These are phyloP conservation scores for Aplochiton taeniatus DNA, from an alignment of 2,797 vertebrate species.

Conservation along the genomic window DNA sequence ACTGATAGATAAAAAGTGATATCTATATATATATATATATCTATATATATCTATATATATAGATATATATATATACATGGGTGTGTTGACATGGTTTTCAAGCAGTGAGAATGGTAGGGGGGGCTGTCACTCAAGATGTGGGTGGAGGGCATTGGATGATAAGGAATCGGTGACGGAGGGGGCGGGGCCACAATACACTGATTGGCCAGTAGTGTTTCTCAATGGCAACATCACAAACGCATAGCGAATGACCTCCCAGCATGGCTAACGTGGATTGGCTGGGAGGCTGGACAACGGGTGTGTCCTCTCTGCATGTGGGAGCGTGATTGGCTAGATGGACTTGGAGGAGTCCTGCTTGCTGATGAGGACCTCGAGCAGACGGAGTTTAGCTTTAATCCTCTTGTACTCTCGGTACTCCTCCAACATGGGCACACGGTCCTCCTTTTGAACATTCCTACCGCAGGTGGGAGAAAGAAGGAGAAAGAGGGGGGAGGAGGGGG, in stretches of 20 bases:
- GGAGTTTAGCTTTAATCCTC: slow-evolving; percentile 95
- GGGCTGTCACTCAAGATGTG: background rate
- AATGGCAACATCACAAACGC: too few relatives aligned
- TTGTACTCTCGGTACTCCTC: slow-evolving; percentile 97
- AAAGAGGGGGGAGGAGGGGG: background rate
- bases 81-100: too few relatives aligned
- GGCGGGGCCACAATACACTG: too few relatives aligned
- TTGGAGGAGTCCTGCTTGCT: slow-evolving; percentile 98
- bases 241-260: too few relatives aligned
- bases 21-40: too few relatives aligned
- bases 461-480: slow-evolving; percentile 6
- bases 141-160: background rate
- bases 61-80: too few relatives aligned
- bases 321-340: slow-evolving; percentile 80
- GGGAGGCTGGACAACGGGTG: slow-evolving; percentile 17
- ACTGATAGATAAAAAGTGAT: background rate
- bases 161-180: background rate
- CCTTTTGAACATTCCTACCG: slow-evolving; percentile 91
- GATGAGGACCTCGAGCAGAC: slow-evolving; percentile 96
- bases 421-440: slow-evolving; percentile 90
- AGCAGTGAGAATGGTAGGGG: slow-evolving; percentile 8
- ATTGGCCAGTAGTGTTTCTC: too few relatives aligned
- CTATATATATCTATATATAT: too few relatives aligned
- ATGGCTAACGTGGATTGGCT: slow-evolving; percentile 1
- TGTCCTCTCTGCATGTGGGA: background rate